Percentiles rank a stretch among this genome's conserved stretches.
Evolutionary conservation across 2,113 vertebrate species (phyloP).

Genomic region (Serranochromis macrocephalus): DNA sequence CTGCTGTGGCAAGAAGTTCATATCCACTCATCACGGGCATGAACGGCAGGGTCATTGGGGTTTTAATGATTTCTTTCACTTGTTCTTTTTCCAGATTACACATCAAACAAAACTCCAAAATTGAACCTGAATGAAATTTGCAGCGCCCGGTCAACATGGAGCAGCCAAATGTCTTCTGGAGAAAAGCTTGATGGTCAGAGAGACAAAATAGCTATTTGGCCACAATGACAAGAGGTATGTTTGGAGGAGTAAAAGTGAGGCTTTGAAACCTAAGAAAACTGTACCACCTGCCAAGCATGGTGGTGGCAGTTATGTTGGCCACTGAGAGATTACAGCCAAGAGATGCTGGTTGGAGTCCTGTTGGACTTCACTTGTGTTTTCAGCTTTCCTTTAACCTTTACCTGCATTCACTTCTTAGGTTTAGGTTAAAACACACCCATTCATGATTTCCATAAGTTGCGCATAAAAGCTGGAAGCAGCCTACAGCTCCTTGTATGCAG

Average conservation of each 20-base stretch:
- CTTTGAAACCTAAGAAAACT: not conserved
- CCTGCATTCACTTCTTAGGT: not conserved
- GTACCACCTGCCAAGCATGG: not conserved
- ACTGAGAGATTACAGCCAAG: not conserved
- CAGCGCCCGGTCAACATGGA: not conserved
- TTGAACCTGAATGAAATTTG: not conserved
- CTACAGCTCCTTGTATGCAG: not conserved
- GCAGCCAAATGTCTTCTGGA: not conserved
- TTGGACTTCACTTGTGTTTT: not conserved
- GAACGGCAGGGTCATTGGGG: not conserved
- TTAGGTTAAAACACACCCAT: not conserved
- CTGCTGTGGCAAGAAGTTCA: not conserved
- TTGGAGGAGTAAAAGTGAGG: not conserved
- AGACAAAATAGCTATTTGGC: not conserved
- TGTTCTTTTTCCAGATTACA: not conserved
- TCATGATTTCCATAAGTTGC: not conserved
- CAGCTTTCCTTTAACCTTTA: not conserved
- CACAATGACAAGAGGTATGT: not conserved
- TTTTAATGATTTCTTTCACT: not conserved
- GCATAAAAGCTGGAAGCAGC: not conserved
- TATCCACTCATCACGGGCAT: not conserved
- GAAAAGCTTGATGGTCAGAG: not conserved
- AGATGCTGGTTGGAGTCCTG: not conserved
- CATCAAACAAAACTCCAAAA: not conserved
- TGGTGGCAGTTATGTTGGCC: not conserved